Evolutionary conservation across 2,113 vertebrate genomes (phyloP).

Genomic region (Mustela lutreola): DNA sequence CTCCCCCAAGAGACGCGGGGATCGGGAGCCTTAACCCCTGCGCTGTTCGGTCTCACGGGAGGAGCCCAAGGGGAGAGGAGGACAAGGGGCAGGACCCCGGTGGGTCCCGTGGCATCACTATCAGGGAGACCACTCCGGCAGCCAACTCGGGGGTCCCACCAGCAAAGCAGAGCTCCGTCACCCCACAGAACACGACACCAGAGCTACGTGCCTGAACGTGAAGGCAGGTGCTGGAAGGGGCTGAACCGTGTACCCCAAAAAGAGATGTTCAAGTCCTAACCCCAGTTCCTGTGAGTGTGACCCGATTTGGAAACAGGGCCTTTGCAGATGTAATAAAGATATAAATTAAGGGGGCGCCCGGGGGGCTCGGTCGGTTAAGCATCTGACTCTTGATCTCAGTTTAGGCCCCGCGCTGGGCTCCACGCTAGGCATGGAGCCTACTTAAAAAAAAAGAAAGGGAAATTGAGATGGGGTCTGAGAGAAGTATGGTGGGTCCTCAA

Average conservation of each 20-base stretch:
- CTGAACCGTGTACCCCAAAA: too few species aligned
- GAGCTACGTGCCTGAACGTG: rapidly evolving
- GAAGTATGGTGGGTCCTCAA: not conserved
- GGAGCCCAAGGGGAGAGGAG: not conserved
- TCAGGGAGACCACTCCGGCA: rapidly evolving
- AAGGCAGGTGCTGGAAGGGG: rapidly evolving
- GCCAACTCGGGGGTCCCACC: rapidly evolving
- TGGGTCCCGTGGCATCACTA: rapidly evolving
- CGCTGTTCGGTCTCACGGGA: rapidly evolving
- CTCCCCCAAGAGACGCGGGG: not conserved
- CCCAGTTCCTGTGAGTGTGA: rapidly evolving
- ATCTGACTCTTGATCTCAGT: not conserved
- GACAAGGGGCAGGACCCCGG: too few species aligned
- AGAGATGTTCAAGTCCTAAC: rapidly evolving
- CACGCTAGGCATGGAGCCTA: not conserved
- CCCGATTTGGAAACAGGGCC: not conserved
- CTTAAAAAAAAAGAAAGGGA: not conserved
- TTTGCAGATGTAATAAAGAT: not conserved
- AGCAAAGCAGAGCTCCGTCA: rapidly evolving
- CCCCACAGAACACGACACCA: not conserved
- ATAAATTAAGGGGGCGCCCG: not conserved
- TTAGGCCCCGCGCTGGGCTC: not conserved
- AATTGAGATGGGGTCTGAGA: not conserved
- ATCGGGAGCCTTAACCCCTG: rapidly evolving
- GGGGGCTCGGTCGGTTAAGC: not conserved